phyloP scores from a whole-genome alignment of 2,113 vertebrate genomes.

The Pagrus major region DNA sequence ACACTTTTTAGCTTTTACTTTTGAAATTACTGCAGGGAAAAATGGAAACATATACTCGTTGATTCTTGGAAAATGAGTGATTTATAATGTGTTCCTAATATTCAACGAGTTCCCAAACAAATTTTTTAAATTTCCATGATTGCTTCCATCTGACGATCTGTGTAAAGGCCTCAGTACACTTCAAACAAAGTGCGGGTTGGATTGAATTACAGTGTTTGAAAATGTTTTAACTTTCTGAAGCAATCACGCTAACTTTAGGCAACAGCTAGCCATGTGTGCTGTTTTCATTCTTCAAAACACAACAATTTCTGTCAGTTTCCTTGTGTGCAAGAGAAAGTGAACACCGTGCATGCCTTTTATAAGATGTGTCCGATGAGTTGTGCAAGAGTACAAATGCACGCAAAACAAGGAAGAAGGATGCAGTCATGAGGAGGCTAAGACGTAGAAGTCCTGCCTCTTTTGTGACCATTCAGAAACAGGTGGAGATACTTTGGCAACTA shows the following conservation, averaged over 20 bases:
- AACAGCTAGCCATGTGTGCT: too few species aligned
- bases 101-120: not conserved
- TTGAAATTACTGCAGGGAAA: not conserved
- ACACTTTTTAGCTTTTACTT: not conserved
- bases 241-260: not conserved
- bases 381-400: not conserved
- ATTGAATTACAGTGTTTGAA: not conserved
- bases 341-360: not conserved
- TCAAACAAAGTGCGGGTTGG: not conserved
- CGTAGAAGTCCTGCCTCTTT: too few species aligned
- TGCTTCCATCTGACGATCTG: not conserved
- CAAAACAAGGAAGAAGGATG: not conserved
- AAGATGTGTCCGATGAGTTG: not conserved
- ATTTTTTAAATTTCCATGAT: not conserved
- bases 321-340: not conserved
- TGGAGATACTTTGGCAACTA: not conserved
- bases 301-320: not conserved
- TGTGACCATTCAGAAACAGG: not conserved
- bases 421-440: not conserved
- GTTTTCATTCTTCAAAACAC: not conserved
- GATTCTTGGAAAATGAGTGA: not conserved
- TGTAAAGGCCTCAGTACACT: not conserved
- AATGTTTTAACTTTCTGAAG: not conserved
- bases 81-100: not conserved
- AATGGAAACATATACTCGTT: constrained; percentile 4